Evolutionary conservation across 2,888 invertebrate species (phyloP), one percentile per base, ranked within the genome.

Genomic region (Apamea epomidion): DNA sequence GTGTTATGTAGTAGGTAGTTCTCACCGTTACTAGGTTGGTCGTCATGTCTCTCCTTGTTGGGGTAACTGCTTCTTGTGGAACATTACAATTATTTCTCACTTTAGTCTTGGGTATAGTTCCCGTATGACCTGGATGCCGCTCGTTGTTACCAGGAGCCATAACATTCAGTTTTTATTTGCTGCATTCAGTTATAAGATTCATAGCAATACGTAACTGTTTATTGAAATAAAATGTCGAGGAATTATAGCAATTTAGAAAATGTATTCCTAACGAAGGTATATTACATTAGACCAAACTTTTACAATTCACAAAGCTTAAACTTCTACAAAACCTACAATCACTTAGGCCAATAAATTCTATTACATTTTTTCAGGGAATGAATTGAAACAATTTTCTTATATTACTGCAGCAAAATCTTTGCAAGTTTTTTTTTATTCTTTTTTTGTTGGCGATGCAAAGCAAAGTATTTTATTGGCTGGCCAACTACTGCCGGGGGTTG

Each of bases 41-140:
- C 83, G 96, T 97, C 92, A 97, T 96, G 91, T 97, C 97, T 92
- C 97, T 94, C 90, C 97, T 95, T 71, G 97, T 97, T 69, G 97
- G 97, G 83, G 97, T 97, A 89, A 97, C 97, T 90, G 97, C 97
- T 94, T 97, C 98, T 91, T 97, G 97, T 29, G 97, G 97, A 45
- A 97, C 97, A 95, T 97, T 97, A 94, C 97, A 97, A 93, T 97
- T 97, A 92, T 97, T 97, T 88, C 97, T 95, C 80, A 97, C 96
- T 95, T 97, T 97, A 76, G 97, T 97, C 96, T 98, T 98, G 88
- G 98, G 98, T 91, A 98, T 98, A 65, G 98, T 98, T 89, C 98
- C 98, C 90, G 98, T 98, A 91, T 97, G 96, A 91, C 95, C 94
- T 91, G 97, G 94, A 91, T 96, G 96, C 83, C 97, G 93, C 90